Evolutionary conservation across 2,888 invertebrate genomes (phyloP), one percentile per base, ranked within the genome.

Genomic region (Plebejus anna): DNA sequence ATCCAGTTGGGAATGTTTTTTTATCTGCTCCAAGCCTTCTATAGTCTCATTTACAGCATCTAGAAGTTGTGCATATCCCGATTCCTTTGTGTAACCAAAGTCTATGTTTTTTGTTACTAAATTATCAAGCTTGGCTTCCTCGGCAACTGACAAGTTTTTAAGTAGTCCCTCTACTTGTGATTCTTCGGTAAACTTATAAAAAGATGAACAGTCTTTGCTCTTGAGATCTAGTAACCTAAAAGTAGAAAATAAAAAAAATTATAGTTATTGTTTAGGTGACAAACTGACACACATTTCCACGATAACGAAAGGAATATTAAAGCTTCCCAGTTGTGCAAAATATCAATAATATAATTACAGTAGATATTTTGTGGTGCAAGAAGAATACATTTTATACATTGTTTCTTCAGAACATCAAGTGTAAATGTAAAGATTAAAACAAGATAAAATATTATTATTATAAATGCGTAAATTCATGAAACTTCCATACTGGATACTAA

Each of bases 31-130:
- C 1, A 94, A 79, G 0, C 91, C 91, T 0, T 88, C 85, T 0
- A 92, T 86, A 0, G 93, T 90, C 70, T 94, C 92, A 0, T 87
- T 89, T 0, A 94, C 90, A 0, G 92, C 91, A 0, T 93, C 90
- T 1, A 93, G 75, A 0, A 94, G 79, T 76, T 93, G 89, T 71
- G 88, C 85, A 76, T 92, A 92, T 0, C 93, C 92, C 0, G 85
- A 86, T 0, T 85, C 83, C 38, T 90, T 86, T 36, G 87, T 81
- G 75, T 87, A 92, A 0, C 94, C 94, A 75, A 94, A 89, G 51
- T 93, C 90, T 0, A 94, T 84, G 11, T 92, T 90, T 76, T 88
- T 90, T 0, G 88, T 86, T 42, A 88, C 84, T 0, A 94, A 81
- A 75, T 85, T 89, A 79, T 94, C 87, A 0, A 94, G 81, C 70